phyloP scores from a whole-genome alignment of 2,888 invertebrate genomes.

The Yponomeuta evonymella region DNA sequence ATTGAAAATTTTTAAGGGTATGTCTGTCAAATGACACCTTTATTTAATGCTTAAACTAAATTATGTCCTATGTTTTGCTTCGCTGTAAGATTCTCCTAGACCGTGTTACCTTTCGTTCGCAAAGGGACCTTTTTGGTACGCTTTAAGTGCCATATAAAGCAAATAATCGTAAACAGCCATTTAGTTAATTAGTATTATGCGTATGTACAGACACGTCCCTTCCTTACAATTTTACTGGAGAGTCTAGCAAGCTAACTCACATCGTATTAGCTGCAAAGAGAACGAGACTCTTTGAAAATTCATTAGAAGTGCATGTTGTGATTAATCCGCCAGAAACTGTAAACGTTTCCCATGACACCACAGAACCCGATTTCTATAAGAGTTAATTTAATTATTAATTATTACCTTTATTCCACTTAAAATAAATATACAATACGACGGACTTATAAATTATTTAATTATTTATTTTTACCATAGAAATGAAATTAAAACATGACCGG shows the following conservation, averaged over 20 bases:
- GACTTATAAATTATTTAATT: too few relatives aligned
- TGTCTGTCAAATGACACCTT: neutral
- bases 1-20: too few relatives aligned
- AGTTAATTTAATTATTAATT: neutral
- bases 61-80: too few relatives aligned
- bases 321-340: neutral
- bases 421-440: too few relatives aligned
- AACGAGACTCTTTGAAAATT: neutral
- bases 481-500: too few relatives aligned
- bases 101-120: neutral
- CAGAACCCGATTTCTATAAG: neutral
- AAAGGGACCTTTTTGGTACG: neutral
- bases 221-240: neutral
- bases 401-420: neutral
- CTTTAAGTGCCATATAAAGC: constrained; percentile 1
- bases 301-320: neutral
- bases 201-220: neutral
- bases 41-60: neutral
- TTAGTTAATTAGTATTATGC: neutral
- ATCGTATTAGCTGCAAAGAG: neutral
- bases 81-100: too few relatives aligned
- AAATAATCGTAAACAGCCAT: neutral
- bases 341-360: neutral
- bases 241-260: neutral
- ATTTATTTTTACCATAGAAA: too few relatives aligned